A percentile compares a stretch with the other conserved stretches of the same genome.
Conservation (phyloP, 2,888 invertebrate species). For the Parochlus steinenii region DNA sequence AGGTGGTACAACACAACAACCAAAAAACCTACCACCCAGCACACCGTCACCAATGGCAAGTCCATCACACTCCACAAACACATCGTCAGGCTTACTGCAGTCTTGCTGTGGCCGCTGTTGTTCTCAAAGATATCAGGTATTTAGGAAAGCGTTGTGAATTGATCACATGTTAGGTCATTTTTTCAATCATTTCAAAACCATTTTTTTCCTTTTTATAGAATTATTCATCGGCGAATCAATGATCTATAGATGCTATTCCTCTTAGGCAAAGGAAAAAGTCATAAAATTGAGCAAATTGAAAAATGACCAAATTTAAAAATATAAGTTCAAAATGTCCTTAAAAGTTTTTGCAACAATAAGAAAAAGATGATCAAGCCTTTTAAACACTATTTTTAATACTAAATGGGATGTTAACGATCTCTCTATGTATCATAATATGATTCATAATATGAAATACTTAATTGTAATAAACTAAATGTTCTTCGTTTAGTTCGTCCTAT, state of each 20-base stretch:
- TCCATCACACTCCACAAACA: conserved; percentile 70
- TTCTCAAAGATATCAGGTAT: conserved; percentile 76
- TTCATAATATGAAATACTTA: too few species aligned
- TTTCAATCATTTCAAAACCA: background rate
- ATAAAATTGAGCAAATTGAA: conserved; percentile 7
- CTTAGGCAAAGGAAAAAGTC: conserved; percentile 12
- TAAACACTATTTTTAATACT: background rate
- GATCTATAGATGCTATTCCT: conserved; percentile 12
- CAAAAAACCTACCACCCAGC: conserved; percentile 79
- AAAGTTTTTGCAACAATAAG: conserved; percentile 3
- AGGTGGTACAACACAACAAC: conserved; percentile 36
- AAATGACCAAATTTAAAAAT: conserved; percentile 9
- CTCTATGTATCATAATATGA: background rate
- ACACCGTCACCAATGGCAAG: conserved; percentile 77
- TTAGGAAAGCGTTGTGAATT: conserved; percentile 8
- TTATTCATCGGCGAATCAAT: conserved; percentile 12
- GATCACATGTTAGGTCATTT: background rate
- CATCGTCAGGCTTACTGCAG: conserved; percentile 49
- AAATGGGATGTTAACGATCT: background rate
- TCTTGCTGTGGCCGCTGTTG: conserved; percentile 74
- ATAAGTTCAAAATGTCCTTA: background rate
- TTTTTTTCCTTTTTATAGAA: conserved; percentile 7
- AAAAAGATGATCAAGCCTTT: background rate
- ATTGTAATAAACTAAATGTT: too few species aligned
- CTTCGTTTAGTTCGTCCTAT: too few species aligned